These are phyloP conservation scores for Danaus melanippus DNA, from an alignment of 1,140 invertebrate genomes.

Conservation along the genomic window DNA sequence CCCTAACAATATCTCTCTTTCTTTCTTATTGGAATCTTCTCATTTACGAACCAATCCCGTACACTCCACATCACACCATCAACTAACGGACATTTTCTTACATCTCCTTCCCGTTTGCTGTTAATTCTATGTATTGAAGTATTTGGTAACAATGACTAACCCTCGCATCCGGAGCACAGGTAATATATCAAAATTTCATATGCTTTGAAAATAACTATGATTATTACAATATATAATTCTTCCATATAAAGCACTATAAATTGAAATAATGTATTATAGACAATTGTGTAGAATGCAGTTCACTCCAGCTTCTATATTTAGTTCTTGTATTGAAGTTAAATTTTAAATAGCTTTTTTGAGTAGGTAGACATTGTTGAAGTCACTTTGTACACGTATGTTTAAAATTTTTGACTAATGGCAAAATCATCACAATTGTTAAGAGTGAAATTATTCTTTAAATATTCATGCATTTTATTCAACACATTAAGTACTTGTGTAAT, in stretches of 20 bases:
- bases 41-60: constrained; percentile 14
- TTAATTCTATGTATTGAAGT: constrained; percentile 22
- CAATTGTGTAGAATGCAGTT: constrained; percentile 27
- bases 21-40: constrained; percentile 1
- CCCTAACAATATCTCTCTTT: background rate
- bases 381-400: constrained; percentile 35
- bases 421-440: constrained; percentile 70
- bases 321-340: constrained; percentile 29
- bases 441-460: constrained; percentile 41
- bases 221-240: constrained; percentile 16
- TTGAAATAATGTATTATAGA: constrained; percentile 7
- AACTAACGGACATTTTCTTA: constrained; percentile 1
- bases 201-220: constrained; percentile 11
- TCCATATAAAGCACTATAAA: constrained; percentile 21
- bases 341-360: constrained; percentile 35
- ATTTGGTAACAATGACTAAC: constrained; percentile 33
- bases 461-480: constrained; percentile 43
- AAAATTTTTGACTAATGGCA: constrained; percentile 69
- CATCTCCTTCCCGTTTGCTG: background rate
- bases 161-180: constrained; percentile 51
- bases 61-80: constrained; percentile 16
- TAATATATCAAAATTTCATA: constrained; percentile 33
- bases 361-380: constrained; percentile 40
- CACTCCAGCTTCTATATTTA: constrained; percentile 44
- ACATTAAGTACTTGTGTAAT: constrained; percentile 31